A percentile compares a stretch with the other conserved stretches of the same genome.
These are phyloP conservation scores for Pampusana beccarii DNA, from an alignment of 2,113 vertebrate genomes.

Conservation along the genomic window DNA sequence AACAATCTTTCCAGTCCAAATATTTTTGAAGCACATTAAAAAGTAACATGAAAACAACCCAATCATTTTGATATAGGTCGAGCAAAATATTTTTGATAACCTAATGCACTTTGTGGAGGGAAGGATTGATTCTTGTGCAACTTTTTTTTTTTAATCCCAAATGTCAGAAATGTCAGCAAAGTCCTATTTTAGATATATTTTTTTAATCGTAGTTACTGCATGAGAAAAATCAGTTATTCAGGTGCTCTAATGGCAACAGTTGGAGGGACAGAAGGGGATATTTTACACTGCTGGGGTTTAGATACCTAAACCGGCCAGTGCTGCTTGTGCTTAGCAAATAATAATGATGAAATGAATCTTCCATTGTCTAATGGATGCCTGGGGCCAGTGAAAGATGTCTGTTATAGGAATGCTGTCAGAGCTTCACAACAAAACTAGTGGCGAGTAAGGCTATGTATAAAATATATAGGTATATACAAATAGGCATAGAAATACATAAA, in stretches of 20 bases:
- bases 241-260: slow-evolving; percentile 45
- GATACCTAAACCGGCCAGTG: slow-evolving; percentile 28
- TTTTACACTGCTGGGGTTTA: slow-evolving; percentile 39
- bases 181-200: background rate
- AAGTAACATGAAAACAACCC: slow-evolving; percentile 18
- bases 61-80: background rate
- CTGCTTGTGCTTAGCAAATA: slow-evolving; percentile 19
- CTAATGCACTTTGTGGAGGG: background rate
- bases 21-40: background rate
- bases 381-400: background rate
- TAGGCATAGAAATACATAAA: background rate
- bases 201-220: background rate
- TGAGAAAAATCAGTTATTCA: slow-evolving; percentile 38
- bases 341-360: background rate
- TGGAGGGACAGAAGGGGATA: slow-evolving; percentile 56
- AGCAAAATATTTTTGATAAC: slow-evolving; percentile 45
- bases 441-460: background rate
- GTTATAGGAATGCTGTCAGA: background rate
- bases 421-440: background rate
- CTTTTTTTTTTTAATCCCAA: fast-evolving
- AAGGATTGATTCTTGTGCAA: background rate
- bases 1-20: slow-evolving; percentile 9
- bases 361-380: background rate
- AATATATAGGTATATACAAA: background rate
- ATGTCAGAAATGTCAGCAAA: background rate